phyloP scores from a whole-genome alignment of 92 coral and sea anemone species.

The Heteractis magnifica region DNA sequence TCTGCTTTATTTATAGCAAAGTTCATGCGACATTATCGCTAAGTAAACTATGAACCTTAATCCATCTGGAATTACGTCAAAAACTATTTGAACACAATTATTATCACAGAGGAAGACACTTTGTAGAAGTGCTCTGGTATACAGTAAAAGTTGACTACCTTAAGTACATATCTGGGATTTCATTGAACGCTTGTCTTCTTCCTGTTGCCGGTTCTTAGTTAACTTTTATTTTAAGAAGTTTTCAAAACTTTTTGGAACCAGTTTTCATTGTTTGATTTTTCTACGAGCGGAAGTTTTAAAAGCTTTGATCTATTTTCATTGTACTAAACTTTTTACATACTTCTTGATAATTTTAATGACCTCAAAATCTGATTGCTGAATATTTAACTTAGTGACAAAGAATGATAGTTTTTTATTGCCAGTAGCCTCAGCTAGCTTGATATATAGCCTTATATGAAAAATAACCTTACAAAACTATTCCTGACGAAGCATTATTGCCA shows the following conservation, averaged over 20 bases:
- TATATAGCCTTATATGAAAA: too few species aligned
- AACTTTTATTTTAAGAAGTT: neutral
- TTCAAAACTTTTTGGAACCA: neutral
- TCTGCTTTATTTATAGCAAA: neutral
- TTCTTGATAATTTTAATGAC: too few species aligned
- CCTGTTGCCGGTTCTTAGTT: neutral
- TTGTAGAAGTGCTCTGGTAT: neutral
- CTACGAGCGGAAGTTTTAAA: neutral
- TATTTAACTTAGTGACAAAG: too few species aligned
- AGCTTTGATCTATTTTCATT: too few species aligned
- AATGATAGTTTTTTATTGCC: too few species aligned
- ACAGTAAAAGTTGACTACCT: too few species aligned
- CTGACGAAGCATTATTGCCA: too few species aligned
- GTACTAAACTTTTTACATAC: too few species aligned
- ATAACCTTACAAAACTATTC: too few species aligned
- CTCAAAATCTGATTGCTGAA: too few species aligned
- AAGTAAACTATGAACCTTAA: neutral
- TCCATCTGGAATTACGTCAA: neutral
- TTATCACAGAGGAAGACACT: neutral
- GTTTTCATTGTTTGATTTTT: neutral
- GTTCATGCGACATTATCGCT: neutral
- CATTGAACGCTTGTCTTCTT: neutral
- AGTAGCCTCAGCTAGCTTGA: too few species aligned
- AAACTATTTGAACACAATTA: slow-evolving; percentile 3
- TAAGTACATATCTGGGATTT: neutral